Base-by-base conservation (phyloP, 2,888 invertebrate species). In the Sarcophaga variegata region DNA sequence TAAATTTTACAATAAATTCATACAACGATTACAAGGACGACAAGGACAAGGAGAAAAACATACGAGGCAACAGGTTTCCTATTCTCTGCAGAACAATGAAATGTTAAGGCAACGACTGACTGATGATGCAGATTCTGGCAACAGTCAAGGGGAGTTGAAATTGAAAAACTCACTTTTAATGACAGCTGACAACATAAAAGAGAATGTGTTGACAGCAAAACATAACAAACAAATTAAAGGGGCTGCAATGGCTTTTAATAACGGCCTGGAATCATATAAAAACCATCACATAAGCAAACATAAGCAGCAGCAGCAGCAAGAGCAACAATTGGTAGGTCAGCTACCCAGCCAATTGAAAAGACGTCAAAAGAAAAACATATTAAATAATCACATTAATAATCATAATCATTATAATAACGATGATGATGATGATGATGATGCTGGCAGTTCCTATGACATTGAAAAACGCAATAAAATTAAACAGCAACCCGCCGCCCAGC, bases 331-430 rank as follows among this genome's bases (percentile, higher is more conserved):
- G 64, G 45, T 6, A 59, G 27, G 8, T 54, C 71, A 79, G 6
- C 49, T 47, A 37, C 64, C 22, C 74, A 14, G 67, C 47, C 72
- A 60, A 66, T 45, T 70, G n/a, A 81, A n/a, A 64, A 78, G 78
- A 67, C 87, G 69, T 69, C 54, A 66, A 70, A 83, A 78, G 67
- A 81, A 81, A 66, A 66, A 76, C 47, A 11, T 82, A 62, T 83
- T 74, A 25, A 81, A 69, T 60, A 67, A 17, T 27, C n/a, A 22
- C 22, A 22, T 63, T 22, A 45, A 67, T 45, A 37, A 66, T 66
- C n/a, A 45, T 66, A 80, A 37, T 37, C 37, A 37, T 37, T 37
- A 37, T 37, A 37, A 37, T 37, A 37, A 37, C 8, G 8, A 27
- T 37, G 37, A 37, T 37, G 27, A 27, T 27, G 6, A 37, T 10